Conservation (phyloP, 2,113 vertebrate species). For the Embiotoca jacksoni region DNA sequence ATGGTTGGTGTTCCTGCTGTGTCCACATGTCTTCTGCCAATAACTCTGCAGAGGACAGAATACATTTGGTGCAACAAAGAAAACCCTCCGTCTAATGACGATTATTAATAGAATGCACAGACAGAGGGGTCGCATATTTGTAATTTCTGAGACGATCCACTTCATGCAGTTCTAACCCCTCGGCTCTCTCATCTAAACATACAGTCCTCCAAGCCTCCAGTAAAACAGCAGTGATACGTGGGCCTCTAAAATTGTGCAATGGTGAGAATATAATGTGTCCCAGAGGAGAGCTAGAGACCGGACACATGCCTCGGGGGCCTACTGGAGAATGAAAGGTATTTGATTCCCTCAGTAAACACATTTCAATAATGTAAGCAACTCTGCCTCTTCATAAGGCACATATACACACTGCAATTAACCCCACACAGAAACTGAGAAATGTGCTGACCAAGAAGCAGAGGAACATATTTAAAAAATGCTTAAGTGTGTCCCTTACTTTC, state of each 20-base stretch:
- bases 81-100: conserved; percentile 45
- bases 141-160: conserved; percentile 46
- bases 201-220: conserved; percentile 18
- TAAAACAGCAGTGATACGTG: conserved; percentile 45
- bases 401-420: conserved; percentile 37
- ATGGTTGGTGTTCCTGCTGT: conserved; percentile 41
- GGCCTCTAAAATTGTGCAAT: conserved; percentile 66
- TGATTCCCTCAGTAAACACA: conserved; percentile 56
- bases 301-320: conserved; percentile 39
- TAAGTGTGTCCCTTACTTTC: conserved; percentile 24
- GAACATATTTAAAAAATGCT: conserved; percentile 27
- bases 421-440: conserved; percentile 17
- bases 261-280: conserved; percentile 59
- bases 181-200: conserved; percentile 57
- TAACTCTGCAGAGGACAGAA: conserved; percentile 39
- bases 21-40: conserved; percentile 43
- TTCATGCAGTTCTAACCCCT: conserved; percentile 62
- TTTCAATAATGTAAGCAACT: conserved; percentile 58
- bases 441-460: conserved; percentile 21
- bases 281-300: conserved; percentile 37
- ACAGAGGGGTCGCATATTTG: conserved; percentile 68
- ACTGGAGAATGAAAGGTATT: conserved; percentile 40
- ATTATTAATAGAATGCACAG: conserved; percentile 61
- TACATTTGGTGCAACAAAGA: conserved; percentile 61
- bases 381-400: conserved; percentile 8